phyloP scores from a whole-genome alignment of 2,888 invertebrate genomes.

The Spodoptera littoralis region DNA sequence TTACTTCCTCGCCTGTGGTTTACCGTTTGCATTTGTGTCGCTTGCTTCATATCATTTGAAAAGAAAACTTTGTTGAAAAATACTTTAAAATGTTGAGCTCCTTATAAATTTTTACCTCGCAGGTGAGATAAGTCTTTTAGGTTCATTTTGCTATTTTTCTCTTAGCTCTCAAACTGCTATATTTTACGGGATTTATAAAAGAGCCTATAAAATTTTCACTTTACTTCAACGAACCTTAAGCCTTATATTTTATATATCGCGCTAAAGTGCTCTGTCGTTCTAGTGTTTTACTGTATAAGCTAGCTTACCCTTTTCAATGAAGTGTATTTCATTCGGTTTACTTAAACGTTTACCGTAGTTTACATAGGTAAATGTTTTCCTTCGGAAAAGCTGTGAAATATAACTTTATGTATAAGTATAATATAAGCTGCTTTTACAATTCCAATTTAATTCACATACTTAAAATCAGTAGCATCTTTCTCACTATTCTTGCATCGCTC shows the following conservation, averaged over 20 bases:
- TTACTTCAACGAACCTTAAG: not conserved
- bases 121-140: no score
- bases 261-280: slow-evolving; percentile 10
- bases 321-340: slow-evolving; percentile 1
- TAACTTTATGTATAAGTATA: no score
- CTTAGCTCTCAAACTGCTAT: no score
- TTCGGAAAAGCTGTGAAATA: no score
- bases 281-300: slow-evolving; percentile 13
- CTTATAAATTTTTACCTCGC: not conserved
- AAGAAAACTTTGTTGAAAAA: not conserved
- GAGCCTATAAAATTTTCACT: not conserved
- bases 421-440: no score
- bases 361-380: not conserved
- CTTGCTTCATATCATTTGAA: slow-evolving; percentile 13
- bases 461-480: no score
- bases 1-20: slow-evolving; percentile 30
- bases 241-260: slow-evolving; percentile 1
- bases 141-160: no score
- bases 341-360: not conserved
- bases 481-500: no score
- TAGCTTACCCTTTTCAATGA: slow-evolving; percentile 17
- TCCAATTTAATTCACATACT: no score
- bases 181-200: not conserved
- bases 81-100: not conserved
- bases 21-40: slow-evolving; percentile 7